Base-by-base conservation (phyloP, 2,888 invertebrate species). In the Acanthacorydalis orientalis region DNA sequence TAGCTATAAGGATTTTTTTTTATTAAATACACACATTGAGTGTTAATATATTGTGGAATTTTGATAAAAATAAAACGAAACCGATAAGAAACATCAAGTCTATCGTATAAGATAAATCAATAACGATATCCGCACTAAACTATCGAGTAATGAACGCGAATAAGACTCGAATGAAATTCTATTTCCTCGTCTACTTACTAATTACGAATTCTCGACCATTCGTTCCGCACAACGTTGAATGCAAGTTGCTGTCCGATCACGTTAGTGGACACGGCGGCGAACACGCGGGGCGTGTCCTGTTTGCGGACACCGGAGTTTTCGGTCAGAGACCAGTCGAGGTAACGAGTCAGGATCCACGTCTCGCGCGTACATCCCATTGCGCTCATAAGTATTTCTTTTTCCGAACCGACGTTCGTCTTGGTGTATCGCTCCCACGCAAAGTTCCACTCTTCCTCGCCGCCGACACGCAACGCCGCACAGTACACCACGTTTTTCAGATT, bases 361-460 rank as follows among this genome's bases (percentile, higher is more conserved):
- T 90, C 82, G 49, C 80, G 70, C 0, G 86, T 81, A 58, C 93
- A 93, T 0, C 88, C 86, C 11, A 95, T 67, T 0, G 87, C 82
- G 7, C 73, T 74, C 11, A 92, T 68, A 8, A 93, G 66, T 8
- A 82, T 69, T 53, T 83, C 83, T 55, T 87, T 78, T 61, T 93
- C 92, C 0, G 84, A 80, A 0, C 87, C 87, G 0, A 87, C 80
- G 52, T 81, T 81, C 2, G 86, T 78, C 4, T 74, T 75, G 35
- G 75, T 62, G 60, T 86, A 92, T 32, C 83, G 72, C 43, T 83
- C 72, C 78, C 88, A 90, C 1, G 84, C 82, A 61, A 92, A 93
- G 52, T 85, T 77, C 93, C 93, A 95, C 60, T 91, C 90, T 1
- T 74, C 70, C 53, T 84, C 80, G 0, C 84, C 83, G 1, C 93